Percentiles rank a stretch among this genome's conserved stretches.
phyloP scores from a whole-genome alignment of 64 coral and sea anemone genomes.

The Trachythela sp. region DNA sequence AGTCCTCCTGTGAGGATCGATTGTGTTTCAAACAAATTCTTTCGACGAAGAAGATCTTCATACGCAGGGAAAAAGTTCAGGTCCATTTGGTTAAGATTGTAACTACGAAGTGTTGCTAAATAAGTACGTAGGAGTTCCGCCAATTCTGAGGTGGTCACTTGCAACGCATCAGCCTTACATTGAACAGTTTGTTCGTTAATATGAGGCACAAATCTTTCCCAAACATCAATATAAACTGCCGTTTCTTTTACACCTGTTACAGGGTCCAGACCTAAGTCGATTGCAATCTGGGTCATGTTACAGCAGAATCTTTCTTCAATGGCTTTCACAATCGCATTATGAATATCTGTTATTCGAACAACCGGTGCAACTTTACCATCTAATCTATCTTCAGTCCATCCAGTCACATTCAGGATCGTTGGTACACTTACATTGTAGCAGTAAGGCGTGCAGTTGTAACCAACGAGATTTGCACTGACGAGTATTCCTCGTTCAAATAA shows the following conservation, averaged over 20 bases:
- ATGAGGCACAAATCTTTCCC: not conserved
- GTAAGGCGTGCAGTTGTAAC: not conserved
- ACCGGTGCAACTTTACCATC: not conserved
- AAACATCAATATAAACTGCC: not conserved
- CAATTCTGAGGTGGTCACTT: not conserved
- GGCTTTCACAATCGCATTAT: not conserved
- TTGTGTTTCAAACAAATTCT: not conserved
- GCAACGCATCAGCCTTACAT: not conserved
- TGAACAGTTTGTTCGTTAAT: not conserved
- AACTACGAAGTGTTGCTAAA: not conserved
- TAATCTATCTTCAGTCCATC: not conserved
- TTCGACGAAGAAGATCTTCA: not conserved
- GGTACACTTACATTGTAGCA: not conserved
- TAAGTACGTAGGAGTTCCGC: not conserved
- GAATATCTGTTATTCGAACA: not conserved
- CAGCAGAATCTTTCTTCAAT: slow-evolving; percentile 13
- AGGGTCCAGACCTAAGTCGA: not conserved
- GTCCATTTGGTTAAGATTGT: not conserved
- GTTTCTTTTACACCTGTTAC: not conserved
- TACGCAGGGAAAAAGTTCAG: not conserved
- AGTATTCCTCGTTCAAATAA: not conserved
- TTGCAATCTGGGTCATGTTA: not conserved
- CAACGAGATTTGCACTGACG: not conserved
- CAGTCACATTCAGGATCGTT: not conserved
- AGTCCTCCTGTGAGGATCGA: not conserved